Evolutionary conservation across 2,113 vertebrate genomes (phyloP), one percentile per base, ranked within the genome.

Genomic region (Serinus canaria): DNA sequence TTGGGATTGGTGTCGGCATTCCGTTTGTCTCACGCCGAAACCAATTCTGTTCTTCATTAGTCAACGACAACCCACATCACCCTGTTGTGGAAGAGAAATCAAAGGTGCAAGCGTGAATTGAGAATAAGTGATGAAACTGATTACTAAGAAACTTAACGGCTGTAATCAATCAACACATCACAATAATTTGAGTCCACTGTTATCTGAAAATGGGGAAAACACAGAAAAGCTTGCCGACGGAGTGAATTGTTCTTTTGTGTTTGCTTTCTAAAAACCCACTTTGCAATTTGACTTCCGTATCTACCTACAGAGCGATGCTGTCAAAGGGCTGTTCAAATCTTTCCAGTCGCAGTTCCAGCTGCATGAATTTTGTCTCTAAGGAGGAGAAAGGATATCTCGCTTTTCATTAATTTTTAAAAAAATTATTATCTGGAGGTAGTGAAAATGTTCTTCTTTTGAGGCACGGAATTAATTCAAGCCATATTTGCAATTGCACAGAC

Each of bases 31-130:
- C 96, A 94, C 43, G 98, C 97, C 95, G 81, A 97, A 98, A 97
- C 97, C 97, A 98, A 98, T 98, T 98, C 97, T 98, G 96, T 93
- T 98, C 96, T 97, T 98, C 98, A 98, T 98, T 98, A 98, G 97
- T 98, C 98, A 98, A 96, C 84, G 98, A 98, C 98, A 98, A 96
- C 92, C 94, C 95, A 68, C 78, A 98, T 98, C 97, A 98, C 97
- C 93, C 94, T 94, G 95, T 93, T 97, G 95, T 85, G 95, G 97
- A 94, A 97, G 87, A 97, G 95, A 97, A 98, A 98, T 97, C 98
- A 98, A 97, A 98, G 98, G 97, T 96, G 97, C 96, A 91, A 97
- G 95, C 28, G 30, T 95, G 97, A 95, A 95, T 79, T 93, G 91
- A 98, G 97, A 97, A 52, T 95, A 97, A 98, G 92, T 94, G 95